Base-by-base conservation (phyloP, 1,140 invertebrate genomes). In the Drosophila sturtevanti region DNA sequence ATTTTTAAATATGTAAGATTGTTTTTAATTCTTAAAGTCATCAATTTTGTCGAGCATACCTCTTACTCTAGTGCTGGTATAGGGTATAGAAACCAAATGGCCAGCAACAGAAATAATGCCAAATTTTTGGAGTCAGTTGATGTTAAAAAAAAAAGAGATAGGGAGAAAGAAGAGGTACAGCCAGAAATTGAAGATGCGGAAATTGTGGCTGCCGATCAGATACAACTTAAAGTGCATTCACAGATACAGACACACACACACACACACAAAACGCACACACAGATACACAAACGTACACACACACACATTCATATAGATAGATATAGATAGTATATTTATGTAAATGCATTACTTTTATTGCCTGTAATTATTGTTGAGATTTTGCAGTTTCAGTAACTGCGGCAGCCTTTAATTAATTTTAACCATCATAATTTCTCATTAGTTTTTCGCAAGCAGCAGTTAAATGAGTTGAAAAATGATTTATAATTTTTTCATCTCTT, bases 381-480 rank as follows among this genome's bases (percentile, higher is more conserved):
- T 63, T 76, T 37, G 11, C 41, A 48, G 41, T 48, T 48, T 44
- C 14, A 9, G 16, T 44, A 9, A 37, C 44, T 62, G 67, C 52
- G 61, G 79, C 63, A 44, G 41, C 41, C 41, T 78, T 82, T 84
- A 86, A 86, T 86, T 81, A 82, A 87, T 82, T 87, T 81, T 75
- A 38, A 65, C 68, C 79, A 86, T 72, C 82, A 87, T 72, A 72
- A 86, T 87, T 87, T 81, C 70, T 58, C 78, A 81, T 69, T 72
- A 75, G 76, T 44, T 74, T 68, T 69, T 76, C 52, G 54, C 63
- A 69, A 66, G 71, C 70, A 71, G 18, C 72, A 77, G 81, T 85
- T 78, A 79, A 86, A 86, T 86, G 82, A 87, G 71, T 87, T 86
- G 82, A 77, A 87, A 79, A 87, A 79, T 86, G 66, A 87, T 81